Conservation (phyloP, 1,140 invertebrate genomes). For the Teleogryllus occipitalis region DNA sequence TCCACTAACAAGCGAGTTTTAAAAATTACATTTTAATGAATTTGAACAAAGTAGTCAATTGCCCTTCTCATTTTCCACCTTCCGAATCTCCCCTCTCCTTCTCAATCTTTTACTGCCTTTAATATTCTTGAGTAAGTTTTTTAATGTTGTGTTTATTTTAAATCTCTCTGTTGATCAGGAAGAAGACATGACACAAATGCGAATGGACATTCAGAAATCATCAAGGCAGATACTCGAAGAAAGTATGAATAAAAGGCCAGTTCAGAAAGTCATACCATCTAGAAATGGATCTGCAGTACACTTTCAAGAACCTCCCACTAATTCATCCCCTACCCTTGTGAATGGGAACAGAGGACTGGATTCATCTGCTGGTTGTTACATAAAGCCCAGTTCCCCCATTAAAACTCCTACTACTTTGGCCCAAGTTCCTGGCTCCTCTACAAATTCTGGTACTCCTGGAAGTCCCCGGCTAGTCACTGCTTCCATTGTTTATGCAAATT, state of each 20-base stretch:
- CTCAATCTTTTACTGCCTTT: no score
- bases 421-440: slow-evolving; percentile 10
- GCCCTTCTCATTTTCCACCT: no score
- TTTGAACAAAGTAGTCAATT: no score
- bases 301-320: slow-evolving; percentile 10
- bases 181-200: not conserved
- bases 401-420: slow-evolving; percentile 38
- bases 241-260: slow-evolving; percentile 41
- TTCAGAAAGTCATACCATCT: slow-evolving; percentile 49
- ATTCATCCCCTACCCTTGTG: slow-evolving; percentile 28
- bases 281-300: slow-evolving; percentile 32
- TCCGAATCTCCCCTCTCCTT: no score
- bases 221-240: slow-evolving; percentile 29
- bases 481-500: slow-evolving; percentile 43
- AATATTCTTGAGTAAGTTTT: no score
- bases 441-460: not conserved
- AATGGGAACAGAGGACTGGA: slow-evolving; percentile 33
- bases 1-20: no score
- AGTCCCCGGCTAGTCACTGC: slow-evolving; percentile 44
- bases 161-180: not conserved
- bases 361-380: slow-evolving; percentile 39
- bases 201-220: slow-evolving; percentile 11
- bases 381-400: slow-evolving; percentile 62
- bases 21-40: no score
- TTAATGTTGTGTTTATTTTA: no score